Percentiles rank a stretch among this genome's conserved stretches.
Conservation (phyloP, 1,140 invertebrate species). For the Brachionus rubens region DNA sequence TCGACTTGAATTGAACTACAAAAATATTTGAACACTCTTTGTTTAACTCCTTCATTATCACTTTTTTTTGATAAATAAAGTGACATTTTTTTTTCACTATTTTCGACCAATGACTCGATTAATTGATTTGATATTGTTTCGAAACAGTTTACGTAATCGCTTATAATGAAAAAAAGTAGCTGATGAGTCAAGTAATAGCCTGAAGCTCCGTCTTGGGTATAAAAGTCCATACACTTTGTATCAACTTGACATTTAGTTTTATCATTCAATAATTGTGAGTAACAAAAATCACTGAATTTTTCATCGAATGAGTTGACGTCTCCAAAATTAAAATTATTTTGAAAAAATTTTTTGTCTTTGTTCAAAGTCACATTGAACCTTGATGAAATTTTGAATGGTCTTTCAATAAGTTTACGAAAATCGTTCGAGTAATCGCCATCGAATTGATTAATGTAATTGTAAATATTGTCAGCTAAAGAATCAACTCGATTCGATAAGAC, state of each 20-base stretch:
- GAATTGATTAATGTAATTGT: too few relatives aligned
- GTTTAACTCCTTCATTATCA: neutral
- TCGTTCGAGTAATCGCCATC: too few relatives aligned
- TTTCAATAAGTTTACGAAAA: too few relatives aligned
- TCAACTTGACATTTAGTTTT: neutral
- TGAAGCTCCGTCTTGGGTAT: neutral
- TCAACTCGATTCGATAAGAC: neutral
- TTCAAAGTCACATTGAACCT: too few relatives aligned
- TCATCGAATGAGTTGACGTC: constrained; percentile 13
- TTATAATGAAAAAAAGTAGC: constrained; percentile 31
- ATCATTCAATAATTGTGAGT: neutral
- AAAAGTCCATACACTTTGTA: constrained; percentile 5
- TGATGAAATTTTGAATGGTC: too few relatives aligned
- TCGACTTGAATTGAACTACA: constrained; percentile 9
- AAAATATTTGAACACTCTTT: neutral
- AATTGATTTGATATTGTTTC: neutral
- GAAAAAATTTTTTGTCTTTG: neutral
- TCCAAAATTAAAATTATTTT: neutral
- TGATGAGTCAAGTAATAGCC: constrained; percentile 45
- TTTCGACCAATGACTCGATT: neutral
- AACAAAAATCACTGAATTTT: constrained; percentile 21
- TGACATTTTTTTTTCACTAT: neutral
- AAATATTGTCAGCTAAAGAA: too few relatives aligned
- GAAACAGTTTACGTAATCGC: neutral
- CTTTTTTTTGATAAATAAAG: neutral